Evolutionary conservation across 2,797 vertebrate genomes (phyloP), one percentile per base, ranked within the genome.

Genomic region (Danio aesculapii): DNA sequence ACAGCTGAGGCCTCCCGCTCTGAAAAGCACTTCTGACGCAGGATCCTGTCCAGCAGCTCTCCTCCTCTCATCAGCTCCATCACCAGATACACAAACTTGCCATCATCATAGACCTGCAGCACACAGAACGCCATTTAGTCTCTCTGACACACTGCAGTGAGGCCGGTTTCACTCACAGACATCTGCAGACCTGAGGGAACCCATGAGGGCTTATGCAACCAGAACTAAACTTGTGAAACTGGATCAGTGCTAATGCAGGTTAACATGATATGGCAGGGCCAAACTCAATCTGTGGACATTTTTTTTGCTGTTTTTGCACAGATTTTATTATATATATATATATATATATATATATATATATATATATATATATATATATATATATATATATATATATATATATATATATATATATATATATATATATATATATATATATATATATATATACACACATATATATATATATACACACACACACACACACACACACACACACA

Each of bases 51-150:
- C 89, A 99, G 92, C 57, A 99, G 95, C 90, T 99, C 97, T 0
- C 95, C 95, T 11, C 98, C 98, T 39, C 96, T 92, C 95, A 98
- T 95, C 86, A 98, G 89, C 86, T 99, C 97, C 93, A 96, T 97
- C 74, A 99, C 97, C 89, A 99, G 92, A 86, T 95, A 96, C 84
- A 97, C 95, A 0, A 85, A 91, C 81, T 97, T 96, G 49, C 98
- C 97, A 4, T 98, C 95, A 1, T 99, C 98, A 67, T 97, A 99
- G 10, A 98, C 97, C 98, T 99, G 61, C 4, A 76, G 61, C 17
- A 66, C 53, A 66, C n/a, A 64, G 55, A n/a, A 30, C 17, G 72
- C 0, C 3, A 0, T 14, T 47, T 13, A 66, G 9, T 59, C 52
- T 63, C 52, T 63, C 10, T 10, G 12, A 13, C 30, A 16, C 68